Percentiles rank a stretch among this genome's conserved stretches.
Evolutionary conservation across 2,888 invertebrate species (phyloP).

Genomic region (Ectemnius continuus): DNA sequence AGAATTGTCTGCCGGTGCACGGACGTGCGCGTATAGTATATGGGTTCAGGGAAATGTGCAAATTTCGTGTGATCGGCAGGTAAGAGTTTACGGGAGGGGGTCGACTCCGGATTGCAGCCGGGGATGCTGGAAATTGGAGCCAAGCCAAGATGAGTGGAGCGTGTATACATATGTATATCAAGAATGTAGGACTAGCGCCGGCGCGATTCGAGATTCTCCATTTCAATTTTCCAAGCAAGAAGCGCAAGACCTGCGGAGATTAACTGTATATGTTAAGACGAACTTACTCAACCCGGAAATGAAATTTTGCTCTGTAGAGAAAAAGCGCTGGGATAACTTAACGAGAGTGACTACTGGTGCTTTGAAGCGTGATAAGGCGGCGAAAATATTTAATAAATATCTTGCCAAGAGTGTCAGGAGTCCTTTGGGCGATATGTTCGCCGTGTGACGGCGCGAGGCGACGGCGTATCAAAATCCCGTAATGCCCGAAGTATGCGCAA

Average conservation of each 20-base stretch:
- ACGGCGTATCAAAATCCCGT: constrained; percentile 57
- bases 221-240: constrained; percentile 52
- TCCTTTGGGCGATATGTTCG: background rate
- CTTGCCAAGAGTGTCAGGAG: background rate
- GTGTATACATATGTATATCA: constrained; percentile 31
- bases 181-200: constrained; percentile 25
- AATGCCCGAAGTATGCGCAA: constrained; percentile 55
- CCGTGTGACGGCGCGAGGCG: background rate
- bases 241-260: constrained; percentile 23
- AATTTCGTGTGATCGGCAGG: constrained; percentile 50
- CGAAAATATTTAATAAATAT: constrained; percentile 36
- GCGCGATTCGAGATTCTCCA: constrained; percentile 26
- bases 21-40: background rate
- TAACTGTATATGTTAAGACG: constrained; percentile 11
- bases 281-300: constrained; percentile 28
- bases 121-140: constrained; percentile 46
- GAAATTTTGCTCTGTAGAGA: constrained; percentile 15
- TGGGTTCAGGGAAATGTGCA: constrained; percentile 23
- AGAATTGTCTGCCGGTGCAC: constrained; percentile 13
- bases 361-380: background rate
- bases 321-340: too few species aligned
- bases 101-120: constrained; percentile 33
- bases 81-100: constrained; percentile 41
- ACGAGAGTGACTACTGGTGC: background rate
- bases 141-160: constrained; percentile 40